Evolutionary conservation across 1,140 invertebrate species (phyloP).

Genomic region (Cyrtorhinus lividipennis): DNA sequence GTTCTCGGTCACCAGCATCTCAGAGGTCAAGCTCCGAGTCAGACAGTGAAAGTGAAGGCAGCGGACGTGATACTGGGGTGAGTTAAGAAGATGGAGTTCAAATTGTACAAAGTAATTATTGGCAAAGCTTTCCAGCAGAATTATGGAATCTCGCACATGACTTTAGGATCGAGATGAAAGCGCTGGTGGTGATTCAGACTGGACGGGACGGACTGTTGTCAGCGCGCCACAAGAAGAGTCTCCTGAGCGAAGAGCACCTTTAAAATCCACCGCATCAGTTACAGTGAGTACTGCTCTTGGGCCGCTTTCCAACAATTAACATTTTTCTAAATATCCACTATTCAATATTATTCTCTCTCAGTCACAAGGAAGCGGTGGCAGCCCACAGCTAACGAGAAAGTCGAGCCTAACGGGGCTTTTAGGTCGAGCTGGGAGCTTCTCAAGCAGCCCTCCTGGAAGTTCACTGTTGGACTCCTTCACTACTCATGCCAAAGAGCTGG

Average conservation of each 20-base stretch:
- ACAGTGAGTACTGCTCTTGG: slow-evolving; percentile 1
- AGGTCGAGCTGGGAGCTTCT: slow-evolving; percentile 43
- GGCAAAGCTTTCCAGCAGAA: background rate
- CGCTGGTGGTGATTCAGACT: slow-evolving; percentile 17
- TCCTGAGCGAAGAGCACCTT: background rate
- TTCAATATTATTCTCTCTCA: no score
- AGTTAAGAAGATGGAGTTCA: slow-evolving; percentile 4
- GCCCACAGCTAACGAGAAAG: slow-evolving; percentile 33
- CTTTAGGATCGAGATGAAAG: slow-evolving; percentile 17
- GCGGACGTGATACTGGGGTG: slow-evolving; percentile 34
- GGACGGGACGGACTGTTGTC: slow-evolving; percentile 16
- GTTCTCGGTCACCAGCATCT: slow-evolving; percentile 9
- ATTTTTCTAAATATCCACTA: no score
- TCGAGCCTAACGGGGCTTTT: slow-evolving; percentile 47
- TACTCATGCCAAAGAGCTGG: slow-evolving; percentile 68
- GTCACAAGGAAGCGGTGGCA: slow-evolving; percentile 23
- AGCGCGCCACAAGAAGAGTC: background rate
- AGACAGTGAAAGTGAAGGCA: background rate
- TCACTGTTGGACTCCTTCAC: slow-evolving; percentile 74
- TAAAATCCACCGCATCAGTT: slow-evolving; percentile 10
- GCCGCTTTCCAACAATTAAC: background rate
- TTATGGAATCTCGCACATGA: no score
- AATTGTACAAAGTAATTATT: background rate
- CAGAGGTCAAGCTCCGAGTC: slow-evolving; percentile 6
- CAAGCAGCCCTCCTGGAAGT: slow-evolving; percentile 38